Conservation (phyloP, 2,888 invertebrate genomes). For the Andrena dorsata region DNA sequence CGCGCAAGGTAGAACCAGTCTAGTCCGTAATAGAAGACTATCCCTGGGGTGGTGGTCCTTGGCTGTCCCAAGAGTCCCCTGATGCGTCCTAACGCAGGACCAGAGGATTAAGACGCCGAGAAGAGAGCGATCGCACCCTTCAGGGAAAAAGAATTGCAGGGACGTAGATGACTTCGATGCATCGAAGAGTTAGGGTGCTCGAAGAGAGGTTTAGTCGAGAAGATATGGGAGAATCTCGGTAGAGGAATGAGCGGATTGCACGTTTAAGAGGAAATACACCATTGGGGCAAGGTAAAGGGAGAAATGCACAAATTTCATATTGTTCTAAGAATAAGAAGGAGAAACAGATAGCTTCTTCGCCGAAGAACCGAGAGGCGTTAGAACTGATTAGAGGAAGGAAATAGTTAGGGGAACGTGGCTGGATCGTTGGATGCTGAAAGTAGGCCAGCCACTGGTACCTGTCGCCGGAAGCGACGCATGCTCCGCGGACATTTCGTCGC, state of each 20-base stretch:
- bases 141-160: background rate
- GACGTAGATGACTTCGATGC: background rate
- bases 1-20: conserved; percentile 15
- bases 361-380: conserved; percentile 14
- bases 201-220: background rate
- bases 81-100: no score
- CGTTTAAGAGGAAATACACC: background rate
- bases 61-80: no score
- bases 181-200: background rate
- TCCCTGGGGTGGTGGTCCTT: background rate
- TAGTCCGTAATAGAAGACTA: conserved; percentile 15
- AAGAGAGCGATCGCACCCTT: background rate
- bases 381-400: conserved; percentile 57
- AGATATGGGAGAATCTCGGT: background rate
- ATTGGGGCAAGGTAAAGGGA: background rate
- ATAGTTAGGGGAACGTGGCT: conserved; percentile 7
- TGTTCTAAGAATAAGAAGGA: conserved; percentile 24
- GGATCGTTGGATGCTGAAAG: conserved; percentile 25
- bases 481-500: background rate
- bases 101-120: background rate
- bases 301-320: conserved; percentile 76
- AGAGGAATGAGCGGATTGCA: background rate
- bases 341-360: background rate
- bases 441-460: conserved; percentile 11
- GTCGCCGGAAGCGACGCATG: background rate